Evolutionary conservation across 2,797 vertebrate genomes (phyloP), one percentile per base, ranked within the genome.

Genomic region (Darevskia nairensis): DNA sequence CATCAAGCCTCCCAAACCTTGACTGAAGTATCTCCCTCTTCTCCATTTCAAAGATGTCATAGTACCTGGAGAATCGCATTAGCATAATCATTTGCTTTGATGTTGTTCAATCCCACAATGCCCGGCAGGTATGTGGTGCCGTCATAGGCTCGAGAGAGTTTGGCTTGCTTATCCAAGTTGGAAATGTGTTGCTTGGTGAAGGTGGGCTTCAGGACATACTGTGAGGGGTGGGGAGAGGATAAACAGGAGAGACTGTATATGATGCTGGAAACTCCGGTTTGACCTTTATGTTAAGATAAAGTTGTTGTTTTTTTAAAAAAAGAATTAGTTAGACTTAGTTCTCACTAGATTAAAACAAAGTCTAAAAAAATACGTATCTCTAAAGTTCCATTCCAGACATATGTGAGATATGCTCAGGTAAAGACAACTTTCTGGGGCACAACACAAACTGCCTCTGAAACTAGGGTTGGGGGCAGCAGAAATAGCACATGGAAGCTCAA

Each of bases 81-180:
- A 91, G 99, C 98, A 0, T 99, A 99, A 94, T 99, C 99, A 0
- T 99, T 99, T 92, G 98, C 98, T 95, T 99, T 99, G 95, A 99
- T 99, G 93, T 99, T 99, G 96, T 99, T 99, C 92, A 99, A 97
- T 10, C 99, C 99, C 86, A 99, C 98, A 1, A 99, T 99, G 89
- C 99, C 99, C 0, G 99, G 99, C 90, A 99, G 96, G 93, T 99
- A 99, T 0, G 99, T 99, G 19, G 99, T 99, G 23, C 99, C 99
- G 23, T 99, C 99, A 0, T 99, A 99, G 1, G 99, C 99, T 39
- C 99, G 95, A 66, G 99, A 99, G 59, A 99, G 96, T 93, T 98
- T 99, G 44, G 98, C 98, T 90, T 99, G 99, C 74, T 99, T 99
- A 95, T 99, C 99, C 96, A 99, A 91, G 83, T 97, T 98, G 66